Conservation (phyloP, 2,797 vertebrate genomes). For the Meriones psammophilus region DNA sequence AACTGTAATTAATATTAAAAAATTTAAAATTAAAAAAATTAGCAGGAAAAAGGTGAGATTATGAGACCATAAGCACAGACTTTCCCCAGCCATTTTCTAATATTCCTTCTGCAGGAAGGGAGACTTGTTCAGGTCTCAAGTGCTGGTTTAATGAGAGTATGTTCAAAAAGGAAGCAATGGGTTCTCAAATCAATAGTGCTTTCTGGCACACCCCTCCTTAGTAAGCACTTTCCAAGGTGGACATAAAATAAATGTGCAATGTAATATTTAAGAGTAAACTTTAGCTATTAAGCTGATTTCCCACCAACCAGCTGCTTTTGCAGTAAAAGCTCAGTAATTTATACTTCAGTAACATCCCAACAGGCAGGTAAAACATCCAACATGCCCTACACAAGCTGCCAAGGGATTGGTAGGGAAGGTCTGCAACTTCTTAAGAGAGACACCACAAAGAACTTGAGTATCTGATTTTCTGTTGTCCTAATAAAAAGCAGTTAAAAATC, state of each 20-base stretch:
- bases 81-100: slow-evolving; percentile 52
- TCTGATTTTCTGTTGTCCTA: slow-evolving; percentile 34
- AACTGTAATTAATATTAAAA: no score
- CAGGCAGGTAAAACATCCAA: slow-evolving; percentile 13
- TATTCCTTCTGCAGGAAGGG: slow-evolving; percentile 58
- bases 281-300: slow-evolving; percentile 72
- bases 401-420: not conserved
- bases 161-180: slow-evolving; percentile 60
- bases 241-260: slow-evolving; percentile 80
- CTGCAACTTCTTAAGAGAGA: slow-evolving; percentile 33
- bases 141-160: slow-evolving; percentile 35
- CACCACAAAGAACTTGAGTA: not conserved
- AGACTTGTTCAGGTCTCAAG: slow-evolving; percentile 61
- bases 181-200: slow-evolving; percentile 74
- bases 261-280: slow-evolving; percentile 78
- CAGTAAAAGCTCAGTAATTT: slow-evolving; percentile 60
- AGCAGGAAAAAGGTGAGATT: no score
- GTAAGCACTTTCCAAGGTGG: slow-evolving; percentile 69
- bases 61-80: not conserved
- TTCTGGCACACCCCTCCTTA: slow-evolving; percentile 60
- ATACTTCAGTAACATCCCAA: slow-evolving; percentile 58
- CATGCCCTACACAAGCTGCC: not conserved
- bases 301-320: slow-evolving; percentile 60
- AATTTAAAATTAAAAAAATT: no score
- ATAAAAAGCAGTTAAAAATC: not conserved